phyloP scores from a whole-genome alignment of 2,888 invertebrate species.

The Thereva nobilitata region DNA sequence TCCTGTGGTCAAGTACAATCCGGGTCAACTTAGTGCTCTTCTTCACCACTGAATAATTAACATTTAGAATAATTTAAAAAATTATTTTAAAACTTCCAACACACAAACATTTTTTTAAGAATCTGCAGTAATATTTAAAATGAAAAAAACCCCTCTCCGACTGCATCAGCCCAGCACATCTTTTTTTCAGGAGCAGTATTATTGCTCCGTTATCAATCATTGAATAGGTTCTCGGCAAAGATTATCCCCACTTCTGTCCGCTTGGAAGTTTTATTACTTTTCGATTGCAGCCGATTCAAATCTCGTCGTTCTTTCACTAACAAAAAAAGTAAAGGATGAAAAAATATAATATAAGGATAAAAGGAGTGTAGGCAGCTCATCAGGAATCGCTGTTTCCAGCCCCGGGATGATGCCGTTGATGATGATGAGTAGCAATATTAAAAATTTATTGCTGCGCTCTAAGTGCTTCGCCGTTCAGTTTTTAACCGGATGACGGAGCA shows the following conservation, averaged over 20 bases:
- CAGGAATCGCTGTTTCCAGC: conserved; percentile 35
- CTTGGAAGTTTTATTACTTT: conserved; percentile 36
- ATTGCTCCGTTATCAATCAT: conserved; percentile 21
- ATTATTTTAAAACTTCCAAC: no score
- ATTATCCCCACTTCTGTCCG: conserved; percentile 32
- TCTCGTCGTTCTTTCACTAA: conserved; percentile 19
- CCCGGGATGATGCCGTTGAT: conserved; percentile 11
- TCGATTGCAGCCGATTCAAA: conserved; percentile 36
- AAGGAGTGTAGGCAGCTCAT: conserved; percentile 34
- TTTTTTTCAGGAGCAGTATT: neutral
- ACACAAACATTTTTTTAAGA: no score
- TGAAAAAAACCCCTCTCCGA: no score
- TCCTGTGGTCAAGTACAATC: no score
- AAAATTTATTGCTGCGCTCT: conserved; percentile 40
- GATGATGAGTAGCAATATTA: conserved; percentile 38
- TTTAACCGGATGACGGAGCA: conserved; percentile 6
- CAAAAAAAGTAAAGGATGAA: conserved; percentile 30
- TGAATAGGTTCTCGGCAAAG: conserved; percentile 23
- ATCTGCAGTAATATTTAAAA: no score
- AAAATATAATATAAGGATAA: neutral
- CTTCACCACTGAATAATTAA: no score
- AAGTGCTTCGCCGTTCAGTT: conserved; percentile 29
- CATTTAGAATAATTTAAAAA: no score
- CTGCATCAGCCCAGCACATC: no score
- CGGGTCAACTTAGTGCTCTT: no score